These are phyloP conservation scores for Serranus cabrilla DNA, from an alignment of 2,797 vertebrate species.

Conservation along the genomic window DNA sequence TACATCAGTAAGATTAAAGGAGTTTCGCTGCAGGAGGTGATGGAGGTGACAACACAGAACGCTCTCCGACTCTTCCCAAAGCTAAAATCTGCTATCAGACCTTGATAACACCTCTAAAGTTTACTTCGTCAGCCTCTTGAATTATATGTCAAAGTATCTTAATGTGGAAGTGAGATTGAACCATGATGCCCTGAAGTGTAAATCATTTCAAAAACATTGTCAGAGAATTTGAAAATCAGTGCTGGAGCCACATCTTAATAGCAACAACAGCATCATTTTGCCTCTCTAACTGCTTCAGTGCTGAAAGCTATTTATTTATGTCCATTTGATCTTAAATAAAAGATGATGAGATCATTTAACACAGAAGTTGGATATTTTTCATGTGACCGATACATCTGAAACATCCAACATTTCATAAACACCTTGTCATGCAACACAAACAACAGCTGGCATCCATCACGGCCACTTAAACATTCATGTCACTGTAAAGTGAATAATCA, in stretches of 20 bases:
- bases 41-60: slow-evolving; percentile 91
- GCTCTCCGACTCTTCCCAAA: slow-evolving; percentile 92
- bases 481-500: not conserved
- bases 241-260: not conserved
- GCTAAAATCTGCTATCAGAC: slow-evolving; percentile 82
- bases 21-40: slow-evolving; percentile 90
- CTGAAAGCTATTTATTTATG: slow-evolving; percentile 10
- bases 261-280: not conserved
- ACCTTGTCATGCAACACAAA: slow-evolving; percentile 5
- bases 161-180: not conserved
- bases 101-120: slow-evolving; percentile 44
- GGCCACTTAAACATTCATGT: not conserved
- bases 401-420: slow-evolving; percentile 23
- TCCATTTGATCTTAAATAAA: slow-evolving; percentile 35
- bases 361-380: slow-evolving; percentile 35
- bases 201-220: not conserved
- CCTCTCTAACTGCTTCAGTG: not conserved
- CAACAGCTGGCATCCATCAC: slow-evolving; percentile 8
- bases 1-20: slow-evolving; percentile 94
- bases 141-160: not conserved
- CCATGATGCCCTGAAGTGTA: not conserved
- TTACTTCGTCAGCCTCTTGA: not conserved
- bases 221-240: not conserved
- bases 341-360: slow-evolving; percentile 11
- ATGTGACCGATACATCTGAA: slow-evolving; percentile 19